These are phyloP conservation scores for Probosciger aterrimus DNA, from an alignment of 2,113 vertebrate genomes.

Conservation along the genomic window DNA sequence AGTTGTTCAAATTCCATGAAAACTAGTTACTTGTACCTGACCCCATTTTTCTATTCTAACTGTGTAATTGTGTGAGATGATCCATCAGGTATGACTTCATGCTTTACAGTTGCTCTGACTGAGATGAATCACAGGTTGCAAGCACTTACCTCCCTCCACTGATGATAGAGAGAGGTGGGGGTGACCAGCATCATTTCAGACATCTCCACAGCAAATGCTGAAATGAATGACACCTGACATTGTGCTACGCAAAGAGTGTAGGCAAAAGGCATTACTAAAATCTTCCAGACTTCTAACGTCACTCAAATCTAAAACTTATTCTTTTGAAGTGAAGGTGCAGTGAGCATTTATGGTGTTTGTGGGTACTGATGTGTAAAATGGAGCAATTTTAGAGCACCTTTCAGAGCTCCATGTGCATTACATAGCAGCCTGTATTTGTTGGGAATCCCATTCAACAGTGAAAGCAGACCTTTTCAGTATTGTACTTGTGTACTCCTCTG, in stretches of 20 bases:
- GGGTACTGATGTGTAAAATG: neutral
- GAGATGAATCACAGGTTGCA: neutral
- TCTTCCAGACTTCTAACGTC: neutral
- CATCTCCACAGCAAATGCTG: neutral
- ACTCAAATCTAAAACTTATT: neutral
- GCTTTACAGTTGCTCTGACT: neutral
- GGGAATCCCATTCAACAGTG: neutral
- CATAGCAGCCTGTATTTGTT: neutral
- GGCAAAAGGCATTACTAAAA: neutral
- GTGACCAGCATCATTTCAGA: neutral
- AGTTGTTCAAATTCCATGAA: neutral
- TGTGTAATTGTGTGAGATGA: neutral
- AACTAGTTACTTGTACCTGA: neutral
- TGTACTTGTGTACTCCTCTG: neutral
- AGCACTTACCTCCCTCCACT: neutral
- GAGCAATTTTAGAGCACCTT: neutral
- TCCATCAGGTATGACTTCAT: neutral
- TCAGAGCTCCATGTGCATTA: neutral
- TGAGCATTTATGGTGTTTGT: rapidly evolving
- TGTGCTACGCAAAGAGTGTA: neutral
- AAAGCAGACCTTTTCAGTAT: neutral
- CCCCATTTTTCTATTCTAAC: neutral
- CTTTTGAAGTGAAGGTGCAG: neutral
- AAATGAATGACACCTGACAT: neutral
- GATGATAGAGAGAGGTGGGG: neutral